Base-by-base conservation (phyloP, 2,888 invertebrate genomes). In the Microctonus hyperodae region DNA sequence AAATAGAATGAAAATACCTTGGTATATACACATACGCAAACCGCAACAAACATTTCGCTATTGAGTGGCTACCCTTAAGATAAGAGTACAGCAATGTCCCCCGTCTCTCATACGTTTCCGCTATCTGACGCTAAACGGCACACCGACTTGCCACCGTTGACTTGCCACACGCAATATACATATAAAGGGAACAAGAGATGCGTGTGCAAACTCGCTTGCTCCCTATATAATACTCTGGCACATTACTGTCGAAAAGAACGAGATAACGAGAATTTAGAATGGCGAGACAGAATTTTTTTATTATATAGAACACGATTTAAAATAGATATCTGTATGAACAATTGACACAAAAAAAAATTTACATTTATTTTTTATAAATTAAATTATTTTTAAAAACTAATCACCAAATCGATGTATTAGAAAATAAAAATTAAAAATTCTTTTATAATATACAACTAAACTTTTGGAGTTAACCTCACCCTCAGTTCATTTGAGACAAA, bases 61-160 rank as follows among this genome's bases (percentile, higher is more conserved):
- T 83, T 82, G 83, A 83, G 81, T 81, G 79, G 79, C 77, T 78
- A 75, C 81, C 82, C 82, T 81, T 81, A 79, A 82, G 82, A 82
- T 82, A 82, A 82, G 81, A 79, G 76, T 76, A n/a, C n/a, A 76
- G 75, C 60, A 37, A 57, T 31, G 50, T 61, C 57, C 44, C 67
- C 62, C 55, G 79, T 81, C 78, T 76, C 82, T 81, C 82, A 81
- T 82, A 82, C 82, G 81, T 82, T 82, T 82, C 78, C 82, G 79
- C 83, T 83, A 83, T 83, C 83, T 83, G 80, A 83, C 81, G 83
- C 81, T 83, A 83, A 83, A 83, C 81, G 82, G 78, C 79, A 76
- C 73, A 75, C 71, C 70, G 77, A 75, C 58, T 62, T 62, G 62
- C 58, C 56, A 57, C 33, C 51, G 64, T 40, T 48, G 57, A 44